Percentiles rank a stretch among this genome's conserved stretches.
These are phyloP conservation scores for Drosophila lacertosa DNA, from an alignment of 1,140 invertebrate species.

Conservation along the genomic window DNA sequence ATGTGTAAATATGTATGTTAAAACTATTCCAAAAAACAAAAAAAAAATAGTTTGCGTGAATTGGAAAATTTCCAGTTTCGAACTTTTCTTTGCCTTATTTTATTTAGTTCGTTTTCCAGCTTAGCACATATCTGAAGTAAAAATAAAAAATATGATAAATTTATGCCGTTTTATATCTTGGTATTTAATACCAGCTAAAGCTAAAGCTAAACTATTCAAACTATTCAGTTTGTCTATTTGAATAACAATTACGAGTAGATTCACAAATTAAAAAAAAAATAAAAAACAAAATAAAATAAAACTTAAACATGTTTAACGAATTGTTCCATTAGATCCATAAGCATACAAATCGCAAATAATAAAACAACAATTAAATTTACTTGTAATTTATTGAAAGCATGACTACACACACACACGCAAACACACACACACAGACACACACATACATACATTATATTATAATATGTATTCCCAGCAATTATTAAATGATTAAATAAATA, in stretches of 20 bases:
- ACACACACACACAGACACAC: slow-evolving; percentile 30
- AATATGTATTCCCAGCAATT: slow-evolving; percentile 78
- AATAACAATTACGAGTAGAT: slow-evolving; percentile 7
- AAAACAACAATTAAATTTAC: slow-evolving; percentile 69
- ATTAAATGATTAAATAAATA: slow-evolving; percentile 82
- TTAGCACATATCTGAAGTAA: slow-evolving; percentile 33
- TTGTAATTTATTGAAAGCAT: slow-evolving; percentile 76
- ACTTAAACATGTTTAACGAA: slow-evolving; percentile 62
- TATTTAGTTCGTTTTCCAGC: slow-evolving; percentile 36
- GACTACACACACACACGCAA: slow-evolving; percentile 31
- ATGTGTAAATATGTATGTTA: slow-evolving; percentile 70
- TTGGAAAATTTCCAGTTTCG: slow-evolving; percentile 36
- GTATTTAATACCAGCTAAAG: slow-evolving; percentile 68
- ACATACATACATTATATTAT: slow-evolving; percentile 64
- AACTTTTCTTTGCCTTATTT: slow-evolving; percentile 42
- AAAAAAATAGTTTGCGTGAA: slow-evolving; percentile 39
- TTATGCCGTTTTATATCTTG: slow-evolving; percentile 38
- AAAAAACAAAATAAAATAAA: no score
- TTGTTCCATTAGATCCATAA: slow-evolving; percentile 77
- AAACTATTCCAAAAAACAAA: slow-evolving; percentile 4
- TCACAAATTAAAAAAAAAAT: no score
- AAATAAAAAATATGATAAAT: slow-evolving; percentile 11
- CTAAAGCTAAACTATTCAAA: slow-evolving; percentile 7
- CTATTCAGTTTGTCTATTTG: slow-evolving; percentile 11
- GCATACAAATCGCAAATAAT: slow-evolving; percentile 58